These are phyloP conservation scores for Stenopsyche tienmushanensis DNA, from an alignment of 1,140 invertebrate genomes.

Conservation along the genomic window DNA sequence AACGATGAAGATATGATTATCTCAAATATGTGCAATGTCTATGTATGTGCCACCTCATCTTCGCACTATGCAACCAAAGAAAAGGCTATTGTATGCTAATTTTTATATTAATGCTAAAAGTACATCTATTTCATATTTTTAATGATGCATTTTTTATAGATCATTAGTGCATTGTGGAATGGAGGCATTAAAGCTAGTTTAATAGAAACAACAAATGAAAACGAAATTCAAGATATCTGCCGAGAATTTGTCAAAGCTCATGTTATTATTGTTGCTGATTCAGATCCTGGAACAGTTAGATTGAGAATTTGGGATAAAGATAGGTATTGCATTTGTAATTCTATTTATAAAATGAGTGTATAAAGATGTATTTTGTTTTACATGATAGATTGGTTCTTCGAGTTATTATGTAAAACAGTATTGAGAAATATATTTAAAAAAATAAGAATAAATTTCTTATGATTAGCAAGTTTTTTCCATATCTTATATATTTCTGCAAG, in stretches of 20 bases:
- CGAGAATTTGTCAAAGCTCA: slow-evolving; percentile 61
- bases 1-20: slow-evolving; percentile 45
- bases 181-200: slow-evolving; percentile 45
- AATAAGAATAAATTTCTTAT: background rate
- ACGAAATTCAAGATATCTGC: slow-evolving; percentile 67
- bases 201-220: slow-evolving; percentile 51
- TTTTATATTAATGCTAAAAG: background rate
- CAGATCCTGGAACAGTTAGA: slow-evolving; percentile 59
- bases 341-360: slow-evolving; percentile 13
- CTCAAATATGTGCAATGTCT: slow-evolving; percentile 56
- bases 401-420: background rate
- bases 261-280: slow-evolving; percentile 65
- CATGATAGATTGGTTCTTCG: background rate
- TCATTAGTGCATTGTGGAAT: slow-evolving; percentile 42
- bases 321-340: slow-evolving; percentile 44
- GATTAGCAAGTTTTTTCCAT: slow-evolving; percentile 7
- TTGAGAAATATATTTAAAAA: background rate
- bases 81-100: slow-evolving; percentile 55
- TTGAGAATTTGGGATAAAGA: slow-evolving; percentile 61
- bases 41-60: slow-evolving; percentile 62
- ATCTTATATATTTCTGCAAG: no score
- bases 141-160: slow-evolving; percentile 15
- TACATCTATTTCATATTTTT: background rate
- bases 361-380: background rate
- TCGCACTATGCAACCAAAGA: slow-evolving; percentile 59